These are phyloP conservation scores for Odontophorus gujanensis DNA, from an alignment of 2,113 vertebrate species.

Conservation along the genomic window DNA sequence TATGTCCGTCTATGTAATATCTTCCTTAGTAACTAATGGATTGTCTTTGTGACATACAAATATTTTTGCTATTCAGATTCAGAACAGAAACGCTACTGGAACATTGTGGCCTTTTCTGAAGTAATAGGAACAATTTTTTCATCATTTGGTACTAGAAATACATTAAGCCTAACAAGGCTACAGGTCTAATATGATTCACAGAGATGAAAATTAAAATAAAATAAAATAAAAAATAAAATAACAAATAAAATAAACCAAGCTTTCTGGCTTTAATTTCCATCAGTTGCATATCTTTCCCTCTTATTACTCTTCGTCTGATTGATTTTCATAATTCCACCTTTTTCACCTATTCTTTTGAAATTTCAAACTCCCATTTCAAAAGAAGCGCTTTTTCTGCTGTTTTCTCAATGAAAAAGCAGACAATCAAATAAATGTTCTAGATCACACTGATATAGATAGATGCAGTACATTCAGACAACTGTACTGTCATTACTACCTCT, in stretches of 20 bases:
- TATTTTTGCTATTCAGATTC: conserved; percentile 32
- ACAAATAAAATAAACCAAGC: not conserved
- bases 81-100: conserved; percentile 5
- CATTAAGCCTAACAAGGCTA: not conserved
- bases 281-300: not conserved
- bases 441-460: not conserved
- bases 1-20: conserved; percentile 12
- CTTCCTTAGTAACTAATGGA: conserved; percentile 55
- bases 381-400: too few relatives aligned
- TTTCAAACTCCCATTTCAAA: not conserved
- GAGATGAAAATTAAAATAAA: not conserved
- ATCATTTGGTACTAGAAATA: not conserved
- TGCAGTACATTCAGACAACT: not conserved
- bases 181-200: not conserved
- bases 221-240: not conserved
- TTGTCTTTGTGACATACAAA: conserved; percentile 43
- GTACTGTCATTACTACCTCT: not conserved
- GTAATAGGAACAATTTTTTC: not conserved
- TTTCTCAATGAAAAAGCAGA: not conserved
- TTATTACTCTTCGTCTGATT: not conserved
- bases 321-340: not conserved
- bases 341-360: not conserved
- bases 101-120: conserved; percentile 6
- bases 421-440: not conserved
- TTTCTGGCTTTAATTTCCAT: not conserved